phyloP scores from a whole-genome alignment of 1,140 invertebrate genomes.

The Grapholita molesta region DNA sequence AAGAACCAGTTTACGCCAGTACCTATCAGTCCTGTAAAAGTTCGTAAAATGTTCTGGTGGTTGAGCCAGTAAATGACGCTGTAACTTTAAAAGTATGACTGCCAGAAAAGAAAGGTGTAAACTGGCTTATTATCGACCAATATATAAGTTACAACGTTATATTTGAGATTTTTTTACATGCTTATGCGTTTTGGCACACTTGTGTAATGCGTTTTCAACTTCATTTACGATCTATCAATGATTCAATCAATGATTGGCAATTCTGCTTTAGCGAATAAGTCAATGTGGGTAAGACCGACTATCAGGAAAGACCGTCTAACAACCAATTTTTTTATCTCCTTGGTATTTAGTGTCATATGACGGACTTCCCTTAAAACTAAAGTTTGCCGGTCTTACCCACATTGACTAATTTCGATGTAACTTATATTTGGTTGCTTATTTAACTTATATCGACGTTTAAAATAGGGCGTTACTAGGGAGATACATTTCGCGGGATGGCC shows the following conservation, averaged over 20 bases:
- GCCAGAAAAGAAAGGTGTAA: conserved; percentile 39
- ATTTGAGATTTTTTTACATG: background rate
- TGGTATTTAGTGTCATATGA: too few relatives aligned
- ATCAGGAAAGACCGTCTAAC: too few relatives aligned
- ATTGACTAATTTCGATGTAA: background rate
- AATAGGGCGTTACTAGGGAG: conserved; percentile 73
- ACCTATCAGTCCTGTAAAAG: conserved; percentile 2
- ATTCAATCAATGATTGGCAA: too few relatives aligned
- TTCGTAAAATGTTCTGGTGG: background rate
- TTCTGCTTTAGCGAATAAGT: too few relatives aligned
- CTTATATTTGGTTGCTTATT: conserved; percentile 25
- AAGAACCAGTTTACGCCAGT: conserved; percentile 42
- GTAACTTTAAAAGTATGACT: background rate
- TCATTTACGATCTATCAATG: too few relatives aligned
- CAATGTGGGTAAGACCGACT: too few relatives aligned
- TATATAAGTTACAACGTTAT: background rate
- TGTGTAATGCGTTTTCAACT: background rate
- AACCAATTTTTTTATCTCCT: too few relatives aligned
- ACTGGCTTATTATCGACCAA: conserved; percentile 29
- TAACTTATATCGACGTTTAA: conserved; percentile 67
- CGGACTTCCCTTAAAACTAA: too few relatives aligned
- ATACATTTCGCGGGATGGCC: conserved; percentile 53
- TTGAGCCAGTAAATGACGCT: background rate
- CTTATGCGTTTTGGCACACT: background rate
- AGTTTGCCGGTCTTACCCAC: too few relatives aligned